Evolutionary conservation across 1,140 invertebrate species (phyloP), one percentile per base, ranked within the genome.

Genomic region (Drosophila cardini): DNA sequence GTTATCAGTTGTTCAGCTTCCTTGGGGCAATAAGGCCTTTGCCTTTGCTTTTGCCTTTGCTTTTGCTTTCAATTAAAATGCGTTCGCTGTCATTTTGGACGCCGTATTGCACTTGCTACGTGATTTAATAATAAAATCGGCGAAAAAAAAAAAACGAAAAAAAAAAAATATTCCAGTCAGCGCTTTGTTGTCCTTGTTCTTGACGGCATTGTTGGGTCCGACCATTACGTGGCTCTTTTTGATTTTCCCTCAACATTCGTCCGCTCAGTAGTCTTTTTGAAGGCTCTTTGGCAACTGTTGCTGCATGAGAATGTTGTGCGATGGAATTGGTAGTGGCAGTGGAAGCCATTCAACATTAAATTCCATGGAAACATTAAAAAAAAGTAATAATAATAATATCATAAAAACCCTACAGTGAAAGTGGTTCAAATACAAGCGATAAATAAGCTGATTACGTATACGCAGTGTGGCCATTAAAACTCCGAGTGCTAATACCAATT

Each of bases 81-180:
- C 84, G 84, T 89, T 89, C 80, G 80, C 77, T 89, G 84, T 89
- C 84, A 89, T 89, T 89, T 89, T 89, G 84, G 79, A 84, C 77
- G 84, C 84, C 84, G 85, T 89, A 89, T 89, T 89, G 84, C 85
- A 90, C 70, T 90, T 48, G 80, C 85, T 89, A 89, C 84, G 84
- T 89, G 84, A 89, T 89, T 89, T 89, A 89, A 89, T 89, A 89
- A 87, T 87, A 87, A 80, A 87, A 86, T 78, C 76, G 75, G 67
- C 21, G 5, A 26, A 26, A 26, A 26, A 76, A 69, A 76, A 68
- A 83, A 76, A 76, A 80, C n/a, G n/a, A 65, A 62, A 60, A 64
- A 67, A 72, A 62, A 63, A 73, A 72, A 80, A 87, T 89, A 87
- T 87, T 84, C 72, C 84, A 84, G 83, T 76, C 80, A 82, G 80